phyloP scores from a whole-genome alignment of 64 coral and sea anemone species.

The Anthopleura sola region DNA sequence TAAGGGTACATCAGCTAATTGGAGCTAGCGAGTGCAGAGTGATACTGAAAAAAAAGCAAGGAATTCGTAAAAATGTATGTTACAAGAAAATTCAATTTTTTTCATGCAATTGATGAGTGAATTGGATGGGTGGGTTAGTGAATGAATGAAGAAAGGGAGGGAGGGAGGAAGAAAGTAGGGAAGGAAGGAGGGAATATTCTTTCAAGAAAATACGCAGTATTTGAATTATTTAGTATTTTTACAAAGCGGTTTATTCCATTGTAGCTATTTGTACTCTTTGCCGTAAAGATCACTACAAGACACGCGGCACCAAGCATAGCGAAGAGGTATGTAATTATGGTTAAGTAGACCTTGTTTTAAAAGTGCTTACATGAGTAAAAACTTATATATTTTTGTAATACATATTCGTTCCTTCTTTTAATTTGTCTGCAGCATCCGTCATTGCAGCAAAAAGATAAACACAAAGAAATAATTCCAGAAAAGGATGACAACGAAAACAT shows the following conservation, averaged over 20 bases:
- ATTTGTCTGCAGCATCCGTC: not conserved
- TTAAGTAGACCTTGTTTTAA: not conserved
- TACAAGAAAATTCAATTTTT: not conserved
- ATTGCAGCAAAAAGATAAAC: not conserved
- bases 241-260: not conserved
- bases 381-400: not conserved
- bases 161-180: no score
- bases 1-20: not conserved
- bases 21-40: not conserved
- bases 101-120: not conserved
- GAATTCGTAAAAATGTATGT: not conserved
- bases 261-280: conserved; percentile 26
- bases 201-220: not conserved
- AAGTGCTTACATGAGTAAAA: not conserved
- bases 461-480: not conserved
- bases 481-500: not conserved
- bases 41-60: not conserved
- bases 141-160: no score
- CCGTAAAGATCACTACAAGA: conserved; percentile 6
- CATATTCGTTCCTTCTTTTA: not conserved
- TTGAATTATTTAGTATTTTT: not conserved
- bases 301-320: not conserved
- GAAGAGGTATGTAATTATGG: not conserved
- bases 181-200: not conserved
- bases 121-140: not conserved